A percentile compares a stretch with the other conserved stretches of the same genome.
Conservation (phyloP, 1,140 invertebrate genomes). For the Bradysia coprophila region DNA sequence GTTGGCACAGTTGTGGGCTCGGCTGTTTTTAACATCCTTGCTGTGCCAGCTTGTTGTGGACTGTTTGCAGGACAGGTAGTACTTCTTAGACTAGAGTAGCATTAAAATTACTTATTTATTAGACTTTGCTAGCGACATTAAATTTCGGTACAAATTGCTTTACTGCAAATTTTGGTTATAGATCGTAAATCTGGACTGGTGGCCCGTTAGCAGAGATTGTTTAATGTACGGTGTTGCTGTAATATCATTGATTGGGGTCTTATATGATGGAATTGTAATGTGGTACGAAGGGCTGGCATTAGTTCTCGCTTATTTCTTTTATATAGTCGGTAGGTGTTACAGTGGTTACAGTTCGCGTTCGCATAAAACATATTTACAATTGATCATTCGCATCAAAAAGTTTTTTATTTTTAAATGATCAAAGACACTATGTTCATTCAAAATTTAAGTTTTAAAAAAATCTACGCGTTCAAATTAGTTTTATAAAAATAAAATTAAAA, state of each 20-base stretch:
- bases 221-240: conserved; percentile 68
- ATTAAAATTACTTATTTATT: not conserved
- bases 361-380: too few relatives aligned
- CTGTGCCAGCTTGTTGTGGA: conserved; percentile 79
- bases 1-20: conserved; percentile 81
- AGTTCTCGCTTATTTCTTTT: conserved; percentile 51
- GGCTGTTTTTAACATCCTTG: conserved; percentile 83
- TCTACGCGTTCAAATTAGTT: too few relatives aligned
- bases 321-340: conserved; percentile 33
- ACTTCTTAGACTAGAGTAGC: too few relatives aligned
- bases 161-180: too few relatives aligned
- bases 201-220: conserved; percentile 74
- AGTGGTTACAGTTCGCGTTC: not conserved
- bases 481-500: conserved; percentile 1
- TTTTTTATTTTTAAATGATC: too few relatives aligned
- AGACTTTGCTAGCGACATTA: not conserved
- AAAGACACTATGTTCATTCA: too few relatives aligned
- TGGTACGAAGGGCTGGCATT: conserved; percentile 63
- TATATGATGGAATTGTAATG: conserved; percentile 57
- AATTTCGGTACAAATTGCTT: not conserved
- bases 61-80: conserved; percentile 28
- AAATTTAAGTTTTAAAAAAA: too few relatives aligned
- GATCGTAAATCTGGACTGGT: conserved; percentile 71
- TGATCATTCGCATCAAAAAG: too few relatives aligned
- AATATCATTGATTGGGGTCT: conserved; percentile 53